Conservation (phyloP, 2,113 vertebrate species). For the Phyllostomus discolor region DNA sequence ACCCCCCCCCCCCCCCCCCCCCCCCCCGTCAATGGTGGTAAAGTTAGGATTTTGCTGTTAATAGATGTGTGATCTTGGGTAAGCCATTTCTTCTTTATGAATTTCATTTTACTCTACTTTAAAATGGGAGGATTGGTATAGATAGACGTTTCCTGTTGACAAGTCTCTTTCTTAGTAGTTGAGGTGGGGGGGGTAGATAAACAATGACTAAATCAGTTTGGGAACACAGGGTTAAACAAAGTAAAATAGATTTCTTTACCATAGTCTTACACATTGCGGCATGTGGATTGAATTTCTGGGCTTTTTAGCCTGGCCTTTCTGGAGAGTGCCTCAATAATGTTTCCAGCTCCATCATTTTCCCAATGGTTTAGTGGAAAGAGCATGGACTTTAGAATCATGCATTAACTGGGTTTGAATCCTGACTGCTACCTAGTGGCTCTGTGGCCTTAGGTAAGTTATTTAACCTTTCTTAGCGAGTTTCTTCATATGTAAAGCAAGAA, state of each 20-base stretch:
- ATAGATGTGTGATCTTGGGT: not conserved
- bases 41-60: slow-evolving; percentile 7
- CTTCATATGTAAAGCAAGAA: not conserved
- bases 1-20: not conserved
- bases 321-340: not conserved
- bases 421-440: not conserved
- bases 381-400: not conserved
- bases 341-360: not conserved
- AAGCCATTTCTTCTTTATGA: not conserved
- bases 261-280: not conserved
- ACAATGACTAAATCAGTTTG: not conserved
- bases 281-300: not conserved
- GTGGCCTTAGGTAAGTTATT: not conserved
- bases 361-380: not conserved
- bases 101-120: slow-evolving; percentile 26
- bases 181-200: not conserved
- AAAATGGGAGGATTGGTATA: not conserved
- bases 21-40: not conserved
- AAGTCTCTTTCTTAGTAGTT: not conserved
- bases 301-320: not conserved
- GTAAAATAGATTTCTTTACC: slow-evolving; percentile 7
- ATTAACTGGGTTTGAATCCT: not conserved
- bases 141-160: not conserved
- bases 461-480: not conserved
- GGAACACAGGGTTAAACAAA: not conserved